phyloP scores from a whole-genome alignment of 2,888 invertebrate genomes.

The Drosophila infuscata region DNA sequence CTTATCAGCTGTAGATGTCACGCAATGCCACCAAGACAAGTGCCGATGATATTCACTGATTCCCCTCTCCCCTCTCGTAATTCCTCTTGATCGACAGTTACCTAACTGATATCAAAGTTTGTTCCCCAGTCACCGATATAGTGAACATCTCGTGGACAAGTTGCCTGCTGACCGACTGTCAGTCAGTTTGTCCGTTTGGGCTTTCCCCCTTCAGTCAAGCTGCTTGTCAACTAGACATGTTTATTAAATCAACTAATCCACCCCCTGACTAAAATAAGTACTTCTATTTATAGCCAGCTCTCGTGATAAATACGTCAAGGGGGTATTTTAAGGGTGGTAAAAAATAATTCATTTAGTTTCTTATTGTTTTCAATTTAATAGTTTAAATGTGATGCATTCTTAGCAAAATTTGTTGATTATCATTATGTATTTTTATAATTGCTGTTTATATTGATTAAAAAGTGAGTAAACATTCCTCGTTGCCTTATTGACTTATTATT shows the following conservation, averaged over 20 bases:
- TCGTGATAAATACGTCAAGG: background rate
- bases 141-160: constrained; percentile 22
- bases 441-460: background rate
- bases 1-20: constrained; percentile 40
- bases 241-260: constrained; percentile 27
- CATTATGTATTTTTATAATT: background rate
- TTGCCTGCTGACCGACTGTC: constrained; percentile 13
- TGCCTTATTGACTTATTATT: background rate
- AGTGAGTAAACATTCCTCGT: background rate
- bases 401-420: background rate
- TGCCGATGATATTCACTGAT: constrained; percentile 15
- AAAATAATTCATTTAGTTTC: background rate
- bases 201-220: background rate
- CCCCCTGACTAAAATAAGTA: background rate
- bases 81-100: constrained; percentile 19
- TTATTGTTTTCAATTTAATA: background rate
- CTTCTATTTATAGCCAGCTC: background rate
- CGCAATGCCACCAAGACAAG: constrained; percentile 37
- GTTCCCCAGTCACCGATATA: constrained; percentile 16
- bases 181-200: background rate
- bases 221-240: constrained; percentile 32
- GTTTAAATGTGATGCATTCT: background rate
- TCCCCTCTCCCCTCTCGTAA: background rate
- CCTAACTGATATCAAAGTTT: background rate
- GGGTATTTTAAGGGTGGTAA: background rate